These are phyloP conservation scores for Equus przewalskii DNA, from an alignment of 2,113 vertebrate genomes.

Conservation along the genomic window DNA sequence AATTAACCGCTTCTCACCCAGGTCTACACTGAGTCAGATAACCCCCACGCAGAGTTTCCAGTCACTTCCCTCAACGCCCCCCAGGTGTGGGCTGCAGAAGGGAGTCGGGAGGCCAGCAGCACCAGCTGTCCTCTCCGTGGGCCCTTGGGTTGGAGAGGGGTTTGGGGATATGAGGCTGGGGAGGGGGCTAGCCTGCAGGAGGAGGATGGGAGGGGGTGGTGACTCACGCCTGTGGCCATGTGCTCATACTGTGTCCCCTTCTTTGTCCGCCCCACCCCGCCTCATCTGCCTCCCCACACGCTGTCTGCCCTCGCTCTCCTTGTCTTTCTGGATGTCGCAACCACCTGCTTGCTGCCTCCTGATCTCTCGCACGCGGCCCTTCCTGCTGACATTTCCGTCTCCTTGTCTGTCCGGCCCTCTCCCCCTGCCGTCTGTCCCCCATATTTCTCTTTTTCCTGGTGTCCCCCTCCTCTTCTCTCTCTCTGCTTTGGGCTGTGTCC, in stretches of 20 bases:
- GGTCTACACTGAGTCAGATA: neutral
- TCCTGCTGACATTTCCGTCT: neutral
- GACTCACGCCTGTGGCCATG: too few species aligned
- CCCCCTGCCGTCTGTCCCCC: slow-evolving; percentile 62
- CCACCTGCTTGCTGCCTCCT: neutral
- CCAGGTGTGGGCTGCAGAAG: neutral
- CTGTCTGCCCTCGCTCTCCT: neutral
- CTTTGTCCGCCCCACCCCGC: neutral
- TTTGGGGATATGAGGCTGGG: slow-evolving; percentile 48
- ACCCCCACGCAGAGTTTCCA: neutral
- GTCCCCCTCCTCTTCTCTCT: neutral
- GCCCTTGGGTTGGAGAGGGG: neutral
- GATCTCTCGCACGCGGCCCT: neutral
- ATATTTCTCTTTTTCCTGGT: neutral
- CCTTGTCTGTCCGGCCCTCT: neutral
- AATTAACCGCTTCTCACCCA: neutral
- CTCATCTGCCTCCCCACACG: neutral
- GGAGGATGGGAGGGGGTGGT: neutral
- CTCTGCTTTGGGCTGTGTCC: neutral
- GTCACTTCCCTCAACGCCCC: neutral
- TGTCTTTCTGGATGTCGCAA: neutral
- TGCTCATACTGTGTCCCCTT: neutral
- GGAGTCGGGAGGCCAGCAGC: neutral
- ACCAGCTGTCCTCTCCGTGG: neutral
- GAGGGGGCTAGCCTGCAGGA: neutral